These are phyloP conservation scores for Macrostomum lignano DNA, from an alignment of 1,140 invertebrate species.

Conservation along the genomic window DNA sequence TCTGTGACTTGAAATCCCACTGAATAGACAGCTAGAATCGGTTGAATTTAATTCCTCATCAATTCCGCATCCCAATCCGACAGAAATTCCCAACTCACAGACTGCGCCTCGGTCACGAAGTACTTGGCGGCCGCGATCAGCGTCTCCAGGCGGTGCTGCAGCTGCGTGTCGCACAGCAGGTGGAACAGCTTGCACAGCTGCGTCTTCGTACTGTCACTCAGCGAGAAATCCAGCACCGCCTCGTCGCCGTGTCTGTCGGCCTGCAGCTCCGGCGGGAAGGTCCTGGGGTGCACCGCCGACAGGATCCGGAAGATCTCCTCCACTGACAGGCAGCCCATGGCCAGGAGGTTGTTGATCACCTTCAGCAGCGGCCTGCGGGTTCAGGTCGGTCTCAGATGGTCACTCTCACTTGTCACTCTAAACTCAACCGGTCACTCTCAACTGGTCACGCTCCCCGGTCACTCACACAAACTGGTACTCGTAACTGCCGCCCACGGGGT, in stretches of 20 bases:
- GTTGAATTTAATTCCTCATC: too few relatives aligned
- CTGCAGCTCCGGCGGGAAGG: conserved; percentile 38
- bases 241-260: conserved; percentile 1
- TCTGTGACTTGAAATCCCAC: too few relatives aligned
- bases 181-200: conserved; percentile 85
- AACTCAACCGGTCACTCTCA: too few relatives aligned
- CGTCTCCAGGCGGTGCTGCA: conserved; percentile 70
- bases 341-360: conserved; percentile 59
- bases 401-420: too few relatives aligned
- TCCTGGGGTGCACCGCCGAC: conserved; percentile 73
- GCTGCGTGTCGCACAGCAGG: conserved; percentile 72
- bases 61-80: too few relatives aligned
- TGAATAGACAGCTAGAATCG: too few relatives aligned
- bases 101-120: conserved; percentile 68
- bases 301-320: conserved; percentile 68
- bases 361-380: conserved; percentile 67
- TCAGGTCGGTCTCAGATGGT: conserved; percentile 2
- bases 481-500: conserved; percentile 87
- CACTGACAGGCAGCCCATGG: conserved; percentile 77
- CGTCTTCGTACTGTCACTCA: conserved; percentile 18
- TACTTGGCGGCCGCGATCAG: conserved; percentile 79
- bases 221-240: conserved; percentile 6
- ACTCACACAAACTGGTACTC: conserved; percentile 87
- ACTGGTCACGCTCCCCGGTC: too few relatives aligned
- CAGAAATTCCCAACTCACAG: conserved; percentile 24